phyloP scores from a whole-genome alignment of 1,140 invertebrate species.

The Caenorhabditis brenneri region DNA sequence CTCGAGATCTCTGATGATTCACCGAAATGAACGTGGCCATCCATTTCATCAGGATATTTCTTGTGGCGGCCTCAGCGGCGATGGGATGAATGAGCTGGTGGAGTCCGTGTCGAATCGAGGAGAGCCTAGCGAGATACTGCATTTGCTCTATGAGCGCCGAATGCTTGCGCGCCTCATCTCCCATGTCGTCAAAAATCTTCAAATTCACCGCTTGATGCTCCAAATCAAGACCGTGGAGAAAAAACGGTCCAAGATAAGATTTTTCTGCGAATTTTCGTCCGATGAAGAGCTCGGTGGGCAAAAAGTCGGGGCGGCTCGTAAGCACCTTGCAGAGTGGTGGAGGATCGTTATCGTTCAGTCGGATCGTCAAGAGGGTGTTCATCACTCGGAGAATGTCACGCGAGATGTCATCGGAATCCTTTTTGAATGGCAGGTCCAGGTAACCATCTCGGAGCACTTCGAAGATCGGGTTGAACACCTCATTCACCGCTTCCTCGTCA shows the following conservation, averaged over 20 bases:
- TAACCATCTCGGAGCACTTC: background rate
- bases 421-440: background rate
- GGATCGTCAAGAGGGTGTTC: background rate
- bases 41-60: slow-evolving; percentile 10
- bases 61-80: background rate
- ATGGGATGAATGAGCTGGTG: slow-evolving; percentile 18
- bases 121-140: slow-evolving; percentile 80
- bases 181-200: slow-evolving; percentile 14
- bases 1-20: slow-evolving; percentile 35
- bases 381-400: background rate
- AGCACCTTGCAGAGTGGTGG: background rate
- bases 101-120: slow-evolving; percentile 5
- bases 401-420: background rate
- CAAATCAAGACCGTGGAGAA: slow-evolving; percentile 76
- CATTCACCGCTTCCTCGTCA: background rate
- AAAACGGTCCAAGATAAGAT: slow-evolving; percentile 86
- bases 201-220: background rate
- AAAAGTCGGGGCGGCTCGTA: slow-evolving; percentile 33
- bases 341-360: background rate
- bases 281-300: background rate
- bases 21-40: background rate
- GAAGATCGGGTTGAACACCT: background rate
- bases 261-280: slow-evolving; percentile 83
- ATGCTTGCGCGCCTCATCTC: slow-evolving; percentile 51
- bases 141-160: slow-evolving; percentile 83